Percentiles rank a stretch among this genome's conserved stretches.
Conservation (phyloP, 23 tunicate species). For the Pegea sp. region DNA sequence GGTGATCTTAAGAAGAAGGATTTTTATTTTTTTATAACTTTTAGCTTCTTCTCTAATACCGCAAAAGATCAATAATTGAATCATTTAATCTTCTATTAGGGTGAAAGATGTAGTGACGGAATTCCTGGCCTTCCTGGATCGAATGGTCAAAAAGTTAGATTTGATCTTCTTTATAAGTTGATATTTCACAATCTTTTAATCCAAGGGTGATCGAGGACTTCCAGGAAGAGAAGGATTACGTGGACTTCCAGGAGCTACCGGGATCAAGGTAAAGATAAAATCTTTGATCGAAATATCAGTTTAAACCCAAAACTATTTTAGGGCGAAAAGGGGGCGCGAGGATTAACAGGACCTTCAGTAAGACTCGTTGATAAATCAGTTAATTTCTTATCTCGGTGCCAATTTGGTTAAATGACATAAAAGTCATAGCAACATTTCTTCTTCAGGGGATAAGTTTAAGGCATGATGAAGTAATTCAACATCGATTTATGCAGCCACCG, state of each 20-base stretch:
- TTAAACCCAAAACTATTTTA: background rate
- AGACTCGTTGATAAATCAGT: conserved; percentile 1
- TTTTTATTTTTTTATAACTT: background rate
- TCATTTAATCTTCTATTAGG: background rate
- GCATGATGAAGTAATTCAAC: background rate
- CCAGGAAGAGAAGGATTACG: background rate
- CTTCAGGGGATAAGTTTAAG: conserved; percentile 1
- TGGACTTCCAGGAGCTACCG: background rate
- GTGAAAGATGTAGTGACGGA: background rate
- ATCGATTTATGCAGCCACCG: no score
- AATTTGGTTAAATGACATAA: no score
- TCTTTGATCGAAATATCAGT: background rate
- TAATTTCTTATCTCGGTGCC: no score
- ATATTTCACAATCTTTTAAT: background rate
- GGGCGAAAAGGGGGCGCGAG: background rate
- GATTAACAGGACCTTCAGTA: background rate
- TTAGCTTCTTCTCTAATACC: background rate
- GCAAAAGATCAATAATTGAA: background rate
- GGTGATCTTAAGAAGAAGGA: background rate
- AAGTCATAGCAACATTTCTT: no score
- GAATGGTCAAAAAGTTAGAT: background rate
- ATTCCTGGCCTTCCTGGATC: conserved; percentile 1
- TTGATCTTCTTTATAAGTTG: background rate
- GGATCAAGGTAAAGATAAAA: background rate
- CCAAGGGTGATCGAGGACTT: background rate